phyloP scores from a whole-genome alignment of 2,797 vertebrate species.

The Catamblyrhynchus diadema region DNA sequence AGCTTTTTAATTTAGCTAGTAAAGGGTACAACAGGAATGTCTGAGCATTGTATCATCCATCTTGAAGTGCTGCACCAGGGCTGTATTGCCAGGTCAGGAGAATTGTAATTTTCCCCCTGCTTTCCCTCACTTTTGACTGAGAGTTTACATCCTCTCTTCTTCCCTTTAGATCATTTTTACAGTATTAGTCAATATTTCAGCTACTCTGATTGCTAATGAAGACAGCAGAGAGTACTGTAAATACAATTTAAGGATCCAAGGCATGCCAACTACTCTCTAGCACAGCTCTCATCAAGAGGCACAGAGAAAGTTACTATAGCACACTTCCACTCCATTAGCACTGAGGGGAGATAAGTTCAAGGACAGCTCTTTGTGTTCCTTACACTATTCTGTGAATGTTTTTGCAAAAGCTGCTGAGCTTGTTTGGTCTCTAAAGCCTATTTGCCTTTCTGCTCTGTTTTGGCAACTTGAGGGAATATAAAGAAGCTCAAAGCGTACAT shows the following conservation, averaged over 20 bases:
- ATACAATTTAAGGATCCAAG: background rate
- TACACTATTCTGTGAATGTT: background rate
- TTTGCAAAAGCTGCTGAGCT: background rate
- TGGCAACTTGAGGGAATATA: background rate
- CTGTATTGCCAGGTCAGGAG: background rate
- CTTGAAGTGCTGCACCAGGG: background rate
- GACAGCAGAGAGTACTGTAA: background rate
- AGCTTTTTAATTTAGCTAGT: background rate
- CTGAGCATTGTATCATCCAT: background rate
- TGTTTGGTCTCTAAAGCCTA: background rate
- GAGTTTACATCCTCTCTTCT: background rate
- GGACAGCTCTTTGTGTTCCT: background rate
- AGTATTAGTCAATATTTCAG: background rate
- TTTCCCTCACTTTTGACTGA: background rate
- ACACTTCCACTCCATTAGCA: background rate
- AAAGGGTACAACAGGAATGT: background rate
- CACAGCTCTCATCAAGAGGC: background rate
- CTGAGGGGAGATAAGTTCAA: background rate
- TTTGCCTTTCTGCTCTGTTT: background rate
- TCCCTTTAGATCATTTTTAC: background rate
- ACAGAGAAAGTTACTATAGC: background rate
- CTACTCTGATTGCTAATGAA: background rate
- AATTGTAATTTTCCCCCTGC: background rate
- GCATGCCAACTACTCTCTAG: background rate
- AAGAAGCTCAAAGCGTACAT: background rate